Percentiles rank a stretch among this genome's conserved stretches.
These are phyloP conservation scores for Oncorhynchus clarkii DNA, from an alignment of 2,113 vertebrate genomes.

Conservation along the genomic window DNA sequence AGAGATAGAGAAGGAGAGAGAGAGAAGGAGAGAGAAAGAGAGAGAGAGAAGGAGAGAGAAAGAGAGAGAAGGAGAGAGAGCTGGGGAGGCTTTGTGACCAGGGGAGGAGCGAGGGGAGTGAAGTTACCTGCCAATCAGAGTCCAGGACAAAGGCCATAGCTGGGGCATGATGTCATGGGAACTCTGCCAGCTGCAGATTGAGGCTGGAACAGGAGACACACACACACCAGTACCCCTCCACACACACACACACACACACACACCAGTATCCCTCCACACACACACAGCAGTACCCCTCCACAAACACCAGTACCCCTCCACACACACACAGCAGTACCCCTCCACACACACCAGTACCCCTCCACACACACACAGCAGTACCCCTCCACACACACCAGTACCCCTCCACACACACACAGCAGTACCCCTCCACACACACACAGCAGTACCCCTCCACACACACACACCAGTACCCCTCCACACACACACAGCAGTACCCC, in stretches of 20 bases:
- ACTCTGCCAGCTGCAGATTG: slow-evolving; percentile 46
- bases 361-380: background rate
- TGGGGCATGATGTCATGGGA: slow-evolving; percentile 57
- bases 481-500: background rate
- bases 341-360: background rate
- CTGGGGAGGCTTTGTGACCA: background rate
- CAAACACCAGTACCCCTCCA: background rate
- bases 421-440: background rate
- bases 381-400: background rate
- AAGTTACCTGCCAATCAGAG: slow-evolving; percentile 12
- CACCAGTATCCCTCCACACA: slow-evolving; percentile 1
- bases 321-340: background rate
- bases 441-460: background rate
- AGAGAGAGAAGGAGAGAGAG: no score
- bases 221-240: background rate
- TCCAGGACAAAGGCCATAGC: slow-evolving; percentile 36
- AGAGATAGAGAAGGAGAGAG: no score
- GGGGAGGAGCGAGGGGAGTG: slow-evolving; percentile 5
- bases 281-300: background rate
- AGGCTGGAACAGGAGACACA: slow-evolving; percentile 15
- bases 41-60: accelerated
- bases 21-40: no score
- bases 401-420: background rate
- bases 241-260: background rate
- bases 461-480: background rate